Conservation (phyloP, 2,888 invertebrate genomes). For the Hyalella azteca region DNA sequence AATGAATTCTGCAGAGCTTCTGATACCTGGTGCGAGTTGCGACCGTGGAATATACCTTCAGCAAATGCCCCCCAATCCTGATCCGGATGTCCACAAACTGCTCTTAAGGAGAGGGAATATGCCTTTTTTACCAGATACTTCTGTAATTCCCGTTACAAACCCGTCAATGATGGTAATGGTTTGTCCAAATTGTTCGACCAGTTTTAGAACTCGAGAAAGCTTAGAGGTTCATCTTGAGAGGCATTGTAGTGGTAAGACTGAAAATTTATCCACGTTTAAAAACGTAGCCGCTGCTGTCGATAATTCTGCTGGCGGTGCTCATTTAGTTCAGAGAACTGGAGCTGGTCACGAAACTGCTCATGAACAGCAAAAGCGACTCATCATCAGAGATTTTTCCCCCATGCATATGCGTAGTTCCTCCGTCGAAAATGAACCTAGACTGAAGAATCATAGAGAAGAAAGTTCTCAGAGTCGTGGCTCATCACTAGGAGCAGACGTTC, state of each 20-base stretch:
- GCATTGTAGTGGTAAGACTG: background rate
- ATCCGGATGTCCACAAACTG: background rate
- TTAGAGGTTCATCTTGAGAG: background rate
- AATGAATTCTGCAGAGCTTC: background rate
- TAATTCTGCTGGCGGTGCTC: background rate
- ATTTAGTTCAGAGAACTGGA: background rate
- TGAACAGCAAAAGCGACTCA: background rate
- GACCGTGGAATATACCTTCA: background rate
- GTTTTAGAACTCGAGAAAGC: conserved; percentile 1
- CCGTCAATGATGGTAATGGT: background rate
- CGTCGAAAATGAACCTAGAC: background rate
- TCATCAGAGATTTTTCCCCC: background rate
- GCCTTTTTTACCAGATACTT: background rate
- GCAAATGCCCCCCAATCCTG: background rate
- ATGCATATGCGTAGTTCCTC: conserved; percentile 3
- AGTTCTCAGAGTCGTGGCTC: background rate
- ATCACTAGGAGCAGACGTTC: conserved; percentile 6
- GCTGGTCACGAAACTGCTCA: background rate
- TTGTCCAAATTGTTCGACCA: conserved; percentile 5
- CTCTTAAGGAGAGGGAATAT: background rate
- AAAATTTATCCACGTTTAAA: background rate
- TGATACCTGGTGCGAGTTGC: background rate
- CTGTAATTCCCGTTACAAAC: background rate
- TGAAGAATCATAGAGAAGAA: background rate
- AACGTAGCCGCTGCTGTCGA: too few relatives aligned